A percentile compares a stretch with the other conserved stretches of the same genome.
These are phyloP conservation scores for Neosalanx taihuensis DNA, from an alignment of 2,797 vertebrate genomes.

Conservation along the genomic window DNA sequence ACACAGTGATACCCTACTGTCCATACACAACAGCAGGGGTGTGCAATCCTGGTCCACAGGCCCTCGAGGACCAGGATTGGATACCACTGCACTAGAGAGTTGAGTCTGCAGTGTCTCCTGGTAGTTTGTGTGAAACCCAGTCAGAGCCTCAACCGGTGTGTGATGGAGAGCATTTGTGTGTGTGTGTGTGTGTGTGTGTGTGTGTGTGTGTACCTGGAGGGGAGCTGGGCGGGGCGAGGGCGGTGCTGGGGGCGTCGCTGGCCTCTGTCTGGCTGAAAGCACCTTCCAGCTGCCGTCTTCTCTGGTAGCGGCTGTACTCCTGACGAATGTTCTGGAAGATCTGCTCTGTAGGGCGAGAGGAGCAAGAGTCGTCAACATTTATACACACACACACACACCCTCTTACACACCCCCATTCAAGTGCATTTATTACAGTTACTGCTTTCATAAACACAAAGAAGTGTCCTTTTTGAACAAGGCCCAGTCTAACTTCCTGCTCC, in stretches of 20 bases:
- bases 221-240: slow-evolving; percentile 81
- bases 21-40: background rate
- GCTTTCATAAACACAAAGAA: background rate
- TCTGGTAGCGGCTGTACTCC: slow-evolving; percentile 90
- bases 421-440: background rate
- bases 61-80: too few relatives aligned
- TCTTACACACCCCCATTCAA: too few relatives aligned
- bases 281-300: slow-evolving; percentile 88
- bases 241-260: slow-evolving; percentile 75
- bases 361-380: slow-evolving; percentile 9
- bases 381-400: background rate
- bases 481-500: too few relatives aligned
- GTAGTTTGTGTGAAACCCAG: too few relatives aligned
- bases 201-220: slow-evolving; percentile 76
- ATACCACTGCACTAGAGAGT: background rate
- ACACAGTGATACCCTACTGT: background rate
- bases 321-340: slow-evolving; percentile 93
- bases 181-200: background rate
- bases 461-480: background rate
- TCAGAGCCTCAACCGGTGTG: background rate
- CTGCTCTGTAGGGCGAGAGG: slow-evolving; percentile 75
- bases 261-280: slow-evolving; percentile 85
- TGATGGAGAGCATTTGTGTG: background rate
- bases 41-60: too few relatives aligned
- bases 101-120: slow-evolving; percentile 13